Conservation (phyloP, 1,140 invertebrate genomes). For the Chelonus insularis region DNA sequence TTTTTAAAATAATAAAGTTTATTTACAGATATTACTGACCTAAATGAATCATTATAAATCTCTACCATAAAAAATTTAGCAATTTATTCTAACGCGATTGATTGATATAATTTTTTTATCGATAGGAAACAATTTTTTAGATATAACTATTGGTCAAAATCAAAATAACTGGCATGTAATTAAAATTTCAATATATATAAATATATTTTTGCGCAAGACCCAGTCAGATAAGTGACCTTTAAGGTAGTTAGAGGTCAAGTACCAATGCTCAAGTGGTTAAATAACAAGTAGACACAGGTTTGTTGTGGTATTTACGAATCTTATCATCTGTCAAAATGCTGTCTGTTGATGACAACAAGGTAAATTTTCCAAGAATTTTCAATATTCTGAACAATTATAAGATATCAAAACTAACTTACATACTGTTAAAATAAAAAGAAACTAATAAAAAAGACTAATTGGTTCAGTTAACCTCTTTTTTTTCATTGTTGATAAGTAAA, state of each 20-base stretch:
- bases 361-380: slow-evolving; percentile 8
- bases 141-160: too few relatives aligned
- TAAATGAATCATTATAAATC: too few relatives aligned
- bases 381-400: slow-evolving; percentile 21
- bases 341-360: slow-evolving; percentile 31
- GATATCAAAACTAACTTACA: background rate
- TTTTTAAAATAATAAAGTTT: too few relatives aligned
- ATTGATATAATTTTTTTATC: too few relatives aligned
- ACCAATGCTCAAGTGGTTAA: background rate
- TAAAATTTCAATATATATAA: background rate
- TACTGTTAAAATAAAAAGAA: background rate
- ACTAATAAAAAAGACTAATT: background rate
- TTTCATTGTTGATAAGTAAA: background rate
- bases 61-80: too few relatives aligned
- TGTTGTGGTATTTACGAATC: background rate
- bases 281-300: background rate
- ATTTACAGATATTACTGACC: too few relatives aligned
- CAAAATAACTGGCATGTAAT: too few relatives aligned
- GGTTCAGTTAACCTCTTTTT: too few relatives aligned
- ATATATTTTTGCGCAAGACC: background rate
- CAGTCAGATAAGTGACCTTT: slow-evolving; percentile 1
- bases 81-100: too few relatives aligned
- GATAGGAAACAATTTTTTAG: too few relatives aligned
- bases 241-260: background rate
- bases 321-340: slow-evolving; percentile 23